Percentiles rank a stretch among this genome's conserved stretches.
These are phyloP conservation scores for Protonibea diacanthus DNA, from an alignment of 2,797 vertebrate genomes.

Conservation along the genomic window DNA sequence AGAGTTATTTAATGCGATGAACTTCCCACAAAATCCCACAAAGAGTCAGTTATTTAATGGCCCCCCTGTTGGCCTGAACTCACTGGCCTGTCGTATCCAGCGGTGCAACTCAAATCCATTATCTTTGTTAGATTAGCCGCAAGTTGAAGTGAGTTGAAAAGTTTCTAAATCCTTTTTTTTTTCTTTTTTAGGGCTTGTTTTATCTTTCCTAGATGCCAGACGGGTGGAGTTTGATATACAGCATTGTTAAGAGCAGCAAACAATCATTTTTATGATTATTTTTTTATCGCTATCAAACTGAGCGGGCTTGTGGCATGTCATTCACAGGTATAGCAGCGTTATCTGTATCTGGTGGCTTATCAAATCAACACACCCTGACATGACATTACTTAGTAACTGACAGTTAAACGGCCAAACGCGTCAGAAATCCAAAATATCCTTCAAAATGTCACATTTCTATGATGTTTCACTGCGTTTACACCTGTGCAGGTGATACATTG, in stretches of 20 bases:
- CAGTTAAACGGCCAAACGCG: neutral
- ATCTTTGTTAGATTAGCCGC: constrained; percentile 19
- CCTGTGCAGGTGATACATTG: too few species aligned
- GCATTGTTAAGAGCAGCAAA: neutral
- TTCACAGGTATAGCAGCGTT: neutral
- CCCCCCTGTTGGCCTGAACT: constrained; percentile 71
- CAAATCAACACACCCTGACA: neutral
- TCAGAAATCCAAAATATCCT: neutral
- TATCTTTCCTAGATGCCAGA: neutral
- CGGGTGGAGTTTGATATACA: neutral
- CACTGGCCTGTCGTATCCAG: constrained; percentile 58
- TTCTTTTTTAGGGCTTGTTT: neutral
- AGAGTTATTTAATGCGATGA: constrained; percentile 62
- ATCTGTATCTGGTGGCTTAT: neutral
- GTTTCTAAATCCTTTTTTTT: too few species aligned
- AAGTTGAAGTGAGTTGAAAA: neutral
- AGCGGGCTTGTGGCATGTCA: neutral
- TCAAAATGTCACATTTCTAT: neutral
- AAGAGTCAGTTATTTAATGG: constrained; percentile 65
- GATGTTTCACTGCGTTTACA: too few species aligned
- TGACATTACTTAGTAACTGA: neutral
- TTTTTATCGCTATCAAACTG: neutral
- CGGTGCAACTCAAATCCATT: constrained; percentile 48
- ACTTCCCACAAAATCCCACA: constrained; percentile 51
- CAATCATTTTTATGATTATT: neutral